phyloP scores from a whole-genome alignment of 2,113 vertebrate genomes.

The Paradoxurus hermaphroditus region DNA sequence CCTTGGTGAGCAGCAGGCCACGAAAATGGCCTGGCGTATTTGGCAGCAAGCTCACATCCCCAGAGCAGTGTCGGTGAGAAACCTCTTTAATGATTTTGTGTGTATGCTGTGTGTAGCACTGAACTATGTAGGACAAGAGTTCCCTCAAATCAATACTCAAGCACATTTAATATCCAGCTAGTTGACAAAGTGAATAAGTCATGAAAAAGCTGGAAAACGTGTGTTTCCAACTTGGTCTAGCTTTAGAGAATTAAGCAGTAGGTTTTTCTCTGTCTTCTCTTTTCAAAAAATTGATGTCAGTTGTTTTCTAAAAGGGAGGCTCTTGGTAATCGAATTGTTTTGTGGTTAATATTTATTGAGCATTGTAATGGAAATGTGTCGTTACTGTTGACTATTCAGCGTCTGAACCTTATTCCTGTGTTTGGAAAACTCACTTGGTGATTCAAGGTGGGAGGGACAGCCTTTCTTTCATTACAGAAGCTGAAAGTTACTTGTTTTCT shows the following conservation, averaged over 20 bases:
- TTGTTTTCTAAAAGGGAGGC: neutral
- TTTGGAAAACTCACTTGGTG: neutral
- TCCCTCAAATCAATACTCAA: conserved; percentile 76
- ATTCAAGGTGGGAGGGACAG: neutral
- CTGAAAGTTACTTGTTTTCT: neutral
- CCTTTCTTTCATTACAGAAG: neutral
- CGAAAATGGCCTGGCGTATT: conserved; percentile 54
- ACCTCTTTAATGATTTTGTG: conserved; percentile 73
- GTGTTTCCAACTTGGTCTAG: conserved; percentile 32
- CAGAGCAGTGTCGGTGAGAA: conserved; percentile 58
- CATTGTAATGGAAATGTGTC: neutral
- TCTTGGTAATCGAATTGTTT: neutral
- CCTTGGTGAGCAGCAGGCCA: conserved; percentile 17
- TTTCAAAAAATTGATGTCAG: neutral
- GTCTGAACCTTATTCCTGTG: neutral
- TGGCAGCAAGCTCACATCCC: conserved; percentile 53
- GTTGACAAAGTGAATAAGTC: conserved; percentile 75
- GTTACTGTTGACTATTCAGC: neutral
- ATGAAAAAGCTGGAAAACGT: conserved; percentile 70
- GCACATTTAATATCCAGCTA: conserved; percentile 71
- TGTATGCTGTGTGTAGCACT: conserved; percentile 44
- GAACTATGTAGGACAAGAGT: conserved; percentile 71
- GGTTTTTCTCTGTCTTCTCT: neutral
- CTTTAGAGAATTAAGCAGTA: neutral
- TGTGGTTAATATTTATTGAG: conserved; percentile 3